Percentiles rank a stretch among this genome's conserved stretches.
These are phyloP conservation scores for Apamea crenata DNA, from an alignment of 2,888 invertebrate genomes.

Conservation along the genomic window DNA sequence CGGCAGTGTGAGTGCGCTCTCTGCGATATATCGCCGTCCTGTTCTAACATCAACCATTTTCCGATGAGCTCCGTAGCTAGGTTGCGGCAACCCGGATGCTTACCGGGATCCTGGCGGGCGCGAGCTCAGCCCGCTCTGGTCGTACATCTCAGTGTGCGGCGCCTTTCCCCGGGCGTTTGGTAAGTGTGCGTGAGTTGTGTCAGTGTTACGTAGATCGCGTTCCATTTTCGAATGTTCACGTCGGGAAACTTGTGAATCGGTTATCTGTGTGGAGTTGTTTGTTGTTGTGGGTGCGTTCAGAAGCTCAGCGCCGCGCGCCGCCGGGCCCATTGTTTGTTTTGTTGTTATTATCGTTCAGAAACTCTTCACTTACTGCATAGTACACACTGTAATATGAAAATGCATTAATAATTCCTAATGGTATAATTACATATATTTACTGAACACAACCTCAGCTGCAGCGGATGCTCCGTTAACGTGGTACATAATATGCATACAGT, in stretches of 20 bases:
- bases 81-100: slow-evolving; percentile 60
- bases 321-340: slow-evolving; percentile 85
- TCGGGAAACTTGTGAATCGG: slow-evolving; percentile 87
- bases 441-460: neutral
- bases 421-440: slow-evolving; percentile 15
- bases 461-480: neutral
- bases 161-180: slow-evolving; percentile 80
- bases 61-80: slow-evolving; percentile 71
- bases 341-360: slow-evolving; percentile 84
- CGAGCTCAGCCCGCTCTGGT: slow-evolving; percentile 74
- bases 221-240: slow-evolving; percentile 82
- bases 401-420: slow-evolving; percentile 20
- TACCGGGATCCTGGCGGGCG: slow-evolving; percentile 67
- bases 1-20: slow-evolving; percentile 75
- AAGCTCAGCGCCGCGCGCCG: slow-evolving; percentile 71
- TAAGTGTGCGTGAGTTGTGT: slow-evolving; percentile 77
- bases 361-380: slow-evolving; percentile 73
- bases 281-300: slow-evolving; percentile 79
- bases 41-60: slow-evolving; percentile 70
- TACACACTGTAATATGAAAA: slow-evolving; percentile 54
- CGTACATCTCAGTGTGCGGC: slow-evolving; percentile 73
- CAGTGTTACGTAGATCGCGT: slow-evolving; percentile 80
- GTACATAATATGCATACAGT: slow-evolving; percentile 16
- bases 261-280: slow-evolving; percentile 82
- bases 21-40: slow-evolving; percentile 70